Conservation (phyloP, 2,113 vertebrate genomes). For the Ciconia stormi region DNA sequence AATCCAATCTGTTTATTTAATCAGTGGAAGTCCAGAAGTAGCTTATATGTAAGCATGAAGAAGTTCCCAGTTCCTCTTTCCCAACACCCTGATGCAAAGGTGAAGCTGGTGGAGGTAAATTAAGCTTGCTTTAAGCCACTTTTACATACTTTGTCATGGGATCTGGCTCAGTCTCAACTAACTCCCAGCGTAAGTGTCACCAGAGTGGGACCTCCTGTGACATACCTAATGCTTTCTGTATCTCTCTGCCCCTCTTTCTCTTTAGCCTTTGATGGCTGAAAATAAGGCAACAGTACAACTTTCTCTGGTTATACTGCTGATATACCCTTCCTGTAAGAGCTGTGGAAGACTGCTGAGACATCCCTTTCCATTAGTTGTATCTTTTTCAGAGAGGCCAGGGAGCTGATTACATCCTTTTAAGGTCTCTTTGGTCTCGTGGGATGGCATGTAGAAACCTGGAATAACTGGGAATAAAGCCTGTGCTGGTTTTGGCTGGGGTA, state of each 20-base stretch:
- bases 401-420: background rate
- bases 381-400: background rate
- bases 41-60: background rate
- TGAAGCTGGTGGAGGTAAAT: background rate
- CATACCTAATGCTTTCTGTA: background rate
- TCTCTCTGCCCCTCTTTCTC: background rate
- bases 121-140: background rate
- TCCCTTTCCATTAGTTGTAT: background rate
- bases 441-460: background rate
- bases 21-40: background rate
- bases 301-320: background rate
- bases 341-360: background rate
- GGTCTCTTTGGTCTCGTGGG: background rate
- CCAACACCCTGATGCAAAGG: background rate
- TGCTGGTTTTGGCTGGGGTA: too few relatives aligned
- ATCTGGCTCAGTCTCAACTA: background rate
- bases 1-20: background rate
- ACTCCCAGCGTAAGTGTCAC: background rate
- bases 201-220: background rate
- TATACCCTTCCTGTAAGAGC: background rate
- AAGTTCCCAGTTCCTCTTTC: background rate
- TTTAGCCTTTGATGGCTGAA: background rate
- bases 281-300: background rate
- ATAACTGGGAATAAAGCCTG: background rate
- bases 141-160: rapidly evolving